Conservation (phyloP, 2,113 vertebrate genomes). For the Alces alces region DNA sequence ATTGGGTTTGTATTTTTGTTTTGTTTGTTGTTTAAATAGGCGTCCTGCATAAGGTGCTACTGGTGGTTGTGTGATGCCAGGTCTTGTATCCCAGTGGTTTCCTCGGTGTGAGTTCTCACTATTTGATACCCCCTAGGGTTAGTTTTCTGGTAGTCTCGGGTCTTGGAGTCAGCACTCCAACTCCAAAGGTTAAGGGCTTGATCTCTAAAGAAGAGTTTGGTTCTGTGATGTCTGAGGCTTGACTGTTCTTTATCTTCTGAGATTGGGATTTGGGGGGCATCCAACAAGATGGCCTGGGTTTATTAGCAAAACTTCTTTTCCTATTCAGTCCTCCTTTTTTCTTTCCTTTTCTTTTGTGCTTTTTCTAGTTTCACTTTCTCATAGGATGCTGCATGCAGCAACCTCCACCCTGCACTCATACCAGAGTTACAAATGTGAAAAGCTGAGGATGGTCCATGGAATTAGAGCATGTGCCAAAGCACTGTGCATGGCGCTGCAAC, state of each 20-base stretch:
- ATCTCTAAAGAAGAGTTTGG: background rate
- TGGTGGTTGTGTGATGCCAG: background rate
- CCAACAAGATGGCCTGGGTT: background rate
- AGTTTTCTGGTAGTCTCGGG: background rate
- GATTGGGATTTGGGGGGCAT: background rate
- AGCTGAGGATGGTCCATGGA: background rate
- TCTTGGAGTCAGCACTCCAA: background rate
- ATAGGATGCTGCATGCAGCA: background rate
- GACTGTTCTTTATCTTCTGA: background rate
- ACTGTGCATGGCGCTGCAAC: background rate
- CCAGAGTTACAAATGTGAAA: background rate
- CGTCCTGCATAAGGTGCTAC: background rate
- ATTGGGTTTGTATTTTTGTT: background rate
- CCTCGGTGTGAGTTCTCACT: background rate
- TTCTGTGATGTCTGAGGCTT: background rate
- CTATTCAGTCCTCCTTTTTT: background rate
- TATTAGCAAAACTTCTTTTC: background rate
- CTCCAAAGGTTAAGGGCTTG: background rate
- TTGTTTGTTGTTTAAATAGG: background rate
- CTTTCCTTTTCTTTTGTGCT: background rate
- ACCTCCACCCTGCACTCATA: background rate
- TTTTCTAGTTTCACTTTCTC: background rate
- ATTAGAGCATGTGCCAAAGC: background rate
- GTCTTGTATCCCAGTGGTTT: background rate
- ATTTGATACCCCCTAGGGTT: background rate